phyloP scores from a whole-genome alignment of 1,140 invertebrate species.

The Trichonephila clavata region DNA sequence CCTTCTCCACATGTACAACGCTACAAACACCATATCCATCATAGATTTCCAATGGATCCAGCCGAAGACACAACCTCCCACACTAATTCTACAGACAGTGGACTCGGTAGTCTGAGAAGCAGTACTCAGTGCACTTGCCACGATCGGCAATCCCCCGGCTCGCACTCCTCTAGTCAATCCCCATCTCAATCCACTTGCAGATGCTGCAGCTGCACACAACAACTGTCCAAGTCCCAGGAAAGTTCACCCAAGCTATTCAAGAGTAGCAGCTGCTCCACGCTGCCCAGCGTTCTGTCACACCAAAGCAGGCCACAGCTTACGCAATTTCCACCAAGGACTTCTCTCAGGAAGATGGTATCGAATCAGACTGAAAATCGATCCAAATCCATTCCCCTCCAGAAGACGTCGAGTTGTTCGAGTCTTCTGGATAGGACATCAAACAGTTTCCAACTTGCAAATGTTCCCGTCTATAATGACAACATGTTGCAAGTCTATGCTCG shows the following conservation, averaged over 20 bases:
- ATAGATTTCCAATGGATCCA: conserved; percentile 18
- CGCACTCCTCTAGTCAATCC: conserved; percentile 60
- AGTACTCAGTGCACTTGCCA: conserved; percentile 64
- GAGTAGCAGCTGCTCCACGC: conserved; percentile 71
- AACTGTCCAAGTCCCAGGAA: neutral
- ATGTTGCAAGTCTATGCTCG: conserved; percentile 71
- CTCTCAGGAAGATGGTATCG: neutral
- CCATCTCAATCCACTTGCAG: neutral
- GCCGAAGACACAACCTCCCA: neutral
- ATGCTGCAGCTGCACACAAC: conserved; percentile 29
- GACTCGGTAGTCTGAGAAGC: conserved; percentile 47
- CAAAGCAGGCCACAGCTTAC: conserved; percentile 68
- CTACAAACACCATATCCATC: neutral
- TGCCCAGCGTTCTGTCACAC: conserved; percentile 60
- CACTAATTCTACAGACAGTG: conserved; percentile 51
- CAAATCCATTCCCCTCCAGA: conserved; percentile 25
- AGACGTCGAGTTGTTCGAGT: conserved; percentile 71
- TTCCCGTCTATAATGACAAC: conserved; percentile 67
- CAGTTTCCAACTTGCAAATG: conserved; percentile 30
- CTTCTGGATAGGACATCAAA: conserved; percentile 54
- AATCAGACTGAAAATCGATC: neutral
- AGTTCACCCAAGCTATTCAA: conserved; percentile 57
- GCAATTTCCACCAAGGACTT: conserved; percentile 59
- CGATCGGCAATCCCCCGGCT: neutral
- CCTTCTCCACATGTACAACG: neutral